These are phyloP conservation scores for Numida meleagris DNA, from an alignment of 2,113 vertebrate genomes.

Conservation along the genomic window DNA sequence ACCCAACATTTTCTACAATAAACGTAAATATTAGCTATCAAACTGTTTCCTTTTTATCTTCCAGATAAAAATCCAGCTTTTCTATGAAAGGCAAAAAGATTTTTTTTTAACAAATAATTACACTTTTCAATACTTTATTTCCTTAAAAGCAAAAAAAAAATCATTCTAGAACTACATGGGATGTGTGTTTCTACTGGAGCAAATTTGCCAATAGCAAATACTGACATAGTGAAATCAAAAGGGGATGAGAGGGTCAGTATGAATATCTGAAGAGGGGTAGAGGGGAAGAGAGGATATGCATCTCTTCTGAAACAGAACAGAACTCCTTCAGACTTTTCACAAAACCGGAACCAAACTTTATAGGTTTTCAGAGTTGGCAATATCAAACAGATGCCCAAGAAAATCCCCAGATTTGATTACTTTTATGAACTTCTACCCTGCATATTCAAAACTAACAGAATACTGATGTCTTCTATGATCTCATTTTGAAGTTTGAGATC, in stretches of 20 bases:
- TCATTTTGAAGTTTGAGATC: neutral
- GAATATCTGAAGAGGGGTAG: neutral
- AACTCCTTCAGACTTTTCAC: neutral
- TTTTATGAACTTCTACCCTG: neutral
- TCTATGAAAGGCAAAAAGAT: neutral
- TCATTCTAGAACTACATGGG: neutral
- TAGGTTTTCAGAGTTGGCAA: neutral
- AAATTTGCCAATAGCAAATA: neutral
- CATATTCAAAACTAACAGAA: neutral
- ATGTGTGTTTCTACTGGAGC: neutral
- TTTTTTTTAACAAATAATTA: neutral
- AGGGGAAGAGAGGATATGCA: neutral
- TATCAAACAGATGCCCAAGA: neutral
- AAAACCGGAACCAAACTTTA: neutral
- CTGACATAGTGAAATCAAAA: neutral
- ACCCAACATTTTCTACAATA: neutral
- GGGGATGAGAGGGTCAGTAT: neutral
- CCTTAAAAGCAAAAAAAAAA: neutral
- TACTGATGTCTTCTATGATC: neutral
- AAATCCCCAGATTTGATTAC: neutral
- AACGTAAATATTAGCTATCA: neutral
- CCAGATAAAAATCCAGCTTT: neutral
- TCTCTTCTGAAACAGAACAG: neutral
- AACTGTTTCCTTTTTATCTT: neutral
- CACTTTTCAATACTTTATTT: neutral